phyloP scores from a whole-genome alignment of 2,888 invertebrate genomes.

The Drosophila eohydei region DNA sequence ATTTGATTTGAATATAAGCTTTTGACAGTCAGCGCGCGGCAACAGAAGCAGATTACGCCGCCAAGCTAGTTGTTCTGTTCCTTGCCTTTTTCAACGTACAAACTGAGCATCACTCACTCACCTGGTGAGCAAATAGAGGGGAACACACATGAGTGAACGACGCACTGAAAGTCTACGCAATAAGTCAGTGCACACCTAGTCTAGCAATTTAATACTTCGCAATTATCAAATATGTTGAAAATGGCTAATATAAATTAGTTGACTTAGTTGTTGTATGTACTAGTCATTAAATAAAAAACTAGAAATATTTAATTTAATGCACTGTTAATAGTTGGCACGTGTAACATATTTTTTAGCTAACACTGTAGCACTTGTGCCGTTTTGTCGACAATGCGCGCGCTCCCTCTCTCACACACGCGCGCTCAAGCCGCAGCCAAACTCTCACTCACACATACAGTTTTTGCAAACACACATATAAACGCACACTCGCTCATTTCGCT shows the following conservation, averaged over 20 bases:
- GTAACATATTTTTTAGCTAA: slow-evolving; percentile 48
- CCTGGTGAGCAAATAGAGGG: slow-evolving; percentile 70
- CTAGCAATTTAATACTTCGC: background rate
- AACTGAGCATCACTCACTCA: slow-evolving; percentile 72
- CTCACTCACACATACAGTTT: slow-evolving; percentile 57
- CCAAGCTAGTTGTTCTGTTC: slow-evolving; percentile 46
- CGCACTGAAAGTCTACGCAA: slow-evolving; percentile 53
- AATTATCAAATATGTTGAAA: background rate
- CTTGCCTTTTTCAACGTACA: slow-evolving; percentile 66
- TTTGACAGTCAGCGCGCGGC: slow-evolving; percentile 63
- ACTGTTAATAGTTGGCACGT: slow-evolving; percentile 33
- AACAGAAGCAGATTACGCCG: slow-evolving; percentile 59
- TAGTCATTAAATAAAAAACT: background rate
- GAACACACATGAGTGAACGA: slow-evolving; percentile 49
- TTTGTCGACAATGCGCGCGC: slow-evolving; percentile 79
- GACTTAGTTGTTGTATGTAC: background rate
- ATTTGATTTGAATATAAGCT: slow-evolving; percentile 72
- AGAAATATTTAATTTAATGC: slow-evolving; percentile 1
- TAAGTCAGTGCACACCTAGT: slow-evolving; percentile 50
- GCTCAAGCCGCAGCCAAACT: slow-evolving; percentile 63
- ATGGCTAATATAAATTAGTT: background rate
- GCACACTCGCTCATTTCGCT: slow-evolving; percentile 65
- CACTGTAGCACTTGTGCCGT: slow-evolving; percentile 76
- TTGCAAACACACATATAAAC: slow-evolving; percentile 47
- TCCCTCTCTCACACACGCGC: slow-evolving; percentile 66